phyloP scores from a whole-genome alignment of 2,888 invertebrate genomes.

The Tiphia femorata region DNA sequence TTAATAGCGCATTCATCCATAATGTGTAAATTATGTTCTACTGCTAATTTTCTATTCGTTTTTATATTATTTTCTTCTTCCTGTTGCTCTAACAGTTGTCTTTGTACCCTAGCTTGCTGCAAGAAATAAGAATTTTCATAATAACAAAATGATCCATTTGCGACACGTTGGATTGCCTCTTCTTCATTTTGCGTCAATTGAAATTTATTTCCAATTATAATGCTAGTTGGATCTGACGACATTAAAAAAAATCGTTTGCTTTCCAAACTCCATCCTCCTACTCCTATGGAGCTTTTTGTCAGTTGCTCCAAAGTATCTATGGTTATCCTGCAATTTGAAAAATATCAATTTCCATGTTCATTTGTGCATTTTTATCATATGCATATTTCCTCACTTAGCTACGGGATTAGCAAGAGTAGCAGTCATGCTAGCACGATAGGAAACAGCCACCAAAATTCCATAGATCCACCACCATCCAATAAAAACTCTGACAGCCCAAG shows the following conservation, averaged over 20 bases:
- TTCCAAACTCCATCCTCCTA: slow-evolving; percentile 82
- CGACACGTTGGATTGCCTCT: slow-evolving; percentile 77
- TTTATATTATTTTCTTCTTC: slow-evolving; percentile 51
- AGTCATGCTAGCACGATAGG: slow-evolving; percentile 87
- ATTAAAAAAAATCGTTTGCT: slow-evolving; percentile 79
- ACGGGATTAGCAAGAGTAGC: slow-evolving; percentile 85
- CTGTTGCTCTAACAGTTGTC: slow-evolving; percentile 68
- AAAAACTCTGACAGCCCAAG: slow-evolving; percentile 84
- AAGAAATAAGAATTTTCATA: slow-evolving; percentile 84
- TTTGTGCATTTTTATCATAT: too few species aligned
- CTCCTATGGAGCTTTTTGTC: slow-evolving; percentile 75
- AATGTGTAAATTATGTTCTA: slow-evolving; percentile 78
- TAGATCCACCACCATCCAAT: slow-evolving; percentile 93
- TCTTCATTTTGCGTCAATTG: slow-evolving; percentile 75
- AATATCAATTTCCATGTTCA: not conserved
- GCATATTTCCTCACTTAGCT: too few species aligned
- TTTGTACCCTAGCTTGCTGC: slow-evolving; percentile 75
- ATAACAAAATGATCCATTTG: slow-evolving; percentile 81
- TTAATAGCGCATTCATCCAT: slow-evolving; percentile 86
- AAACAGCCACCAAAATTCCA: slow-evolving; percentile 82
- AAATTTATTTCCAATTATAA: slow-evolving; percentile 78
- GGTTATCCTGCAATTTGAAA: slow-evolving; percentile 74
- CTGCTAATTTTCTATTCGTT: slow-evolving; percentile 24
- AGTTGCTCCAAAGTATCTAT: slow-evolving; percentile 83
- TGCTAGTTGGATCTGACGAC: slow-evolving; percentile 77